These are phyloP conservation scores for Nemurella pictetii DNA, from an alignment of 2,888 invertebrate genomes.

Conservation along the genomic window DNA sequence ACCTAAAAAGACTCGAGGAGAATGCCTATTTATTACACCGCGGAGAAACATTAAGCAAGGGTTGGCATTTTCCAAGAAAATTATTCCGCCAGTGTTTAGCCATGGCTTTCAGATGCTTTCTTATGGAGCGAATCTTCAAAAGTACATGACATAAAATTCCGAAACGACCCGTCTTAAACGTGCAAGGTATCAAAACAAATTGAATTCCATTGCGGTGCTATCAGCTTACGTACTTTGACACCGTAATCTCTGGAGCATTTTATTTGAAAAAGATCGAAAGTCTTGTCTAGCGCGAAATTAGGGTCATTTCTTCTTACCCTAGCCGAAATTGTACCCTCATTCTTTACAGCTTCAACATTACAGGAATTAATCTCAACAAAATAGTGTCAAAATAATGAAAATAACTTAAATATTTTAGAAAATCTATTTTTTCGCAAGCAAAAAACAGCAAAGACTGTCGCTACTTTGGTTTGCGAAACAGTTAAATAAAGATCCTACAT, in stretches of 20 bases:
- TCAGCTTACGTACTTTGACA: constrained; percentile 19
- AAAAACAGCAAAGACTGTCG: no score
- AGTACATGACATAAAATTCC: background rate
- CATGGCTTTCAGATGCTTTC: background rate
- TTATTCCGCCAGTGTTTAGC: background rate
- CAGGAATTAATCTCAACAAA: no score
- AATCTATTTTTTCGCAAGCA: no score
- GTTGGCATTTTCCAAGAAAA: background rate
- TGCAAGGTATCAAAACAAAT: constrained; percentile 20
- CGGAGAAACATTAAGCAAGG: no score
- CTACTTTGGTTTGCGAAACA: no score
- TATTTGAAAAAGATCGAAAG: constrained; percentile 12
- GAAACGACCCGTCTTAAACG: background rate
- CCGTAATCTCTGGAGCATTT: constrained; percentile 3
- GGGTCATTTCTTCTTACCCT: constrained; percentile 22
- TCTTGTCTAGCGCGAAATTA: constrained; percentile 29
- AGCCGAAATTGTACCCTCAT: background rate
- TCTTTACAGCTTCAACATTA: constrained; percentile 12
- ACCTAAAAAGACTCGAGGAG: no score
- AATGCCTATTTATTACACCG: background rate
- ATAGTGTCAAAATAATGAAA: no score
- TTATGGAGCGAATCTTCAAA: background rate
- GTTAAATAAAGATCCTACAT: no score
- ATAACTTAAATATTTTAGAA: no score
- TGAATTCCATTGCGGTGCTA: constrained; percentile 9